Conservation (phyloP, 35 echinoderm and acorn worm species). For the Ophiothrix spiculata region DNA sequence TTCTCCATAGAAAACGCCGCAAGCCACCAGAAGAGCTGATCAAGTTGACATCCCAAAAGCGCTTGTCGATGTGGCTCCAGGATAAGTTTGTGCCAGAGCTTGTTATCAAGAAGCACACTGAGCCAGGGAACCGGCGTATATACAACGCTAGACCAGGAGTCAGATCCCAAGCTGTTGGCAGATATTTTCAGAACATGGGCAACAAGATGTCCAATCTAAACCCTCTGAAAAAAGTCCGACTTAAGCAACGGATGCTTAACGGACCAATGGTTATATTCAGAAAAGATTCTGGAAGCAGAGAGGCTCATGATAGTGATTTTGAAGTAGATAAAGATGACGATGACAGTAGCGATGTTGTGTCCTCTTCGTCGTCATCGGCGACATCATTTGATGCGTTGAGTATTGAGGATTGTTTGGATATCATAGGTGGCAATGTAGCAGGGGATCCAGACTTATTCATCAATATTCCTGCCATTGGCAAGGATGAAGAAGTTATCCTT, state of each 20-base stretch:
- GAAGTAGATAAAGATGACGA: conserved; percentile 31
- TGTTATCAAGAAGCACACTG: conserved; percentile 56
- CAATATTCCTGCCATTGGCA: conserved; percentile 20
- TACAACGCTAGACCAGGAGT: conserved; percentile 20
- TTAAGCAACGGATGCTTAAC: conserved; percentile 32
- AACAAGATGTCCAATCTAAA: conserved; percentile 74
- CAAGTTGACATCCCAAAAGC: conserved; percentile 85
- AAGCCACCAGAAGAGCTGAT: conserved; percentile 70
- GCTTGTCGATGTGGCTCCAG: conserved; percentile 94
- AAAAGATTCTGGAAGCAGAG: conserved; percentile 27
- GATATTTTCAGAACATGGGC: conserved; percentile 74
- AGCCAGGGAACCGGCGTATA: background rate
- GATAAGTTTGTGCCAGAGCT: conserved; percentile 76
- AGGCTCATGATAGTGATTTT: conserved; percentile 19
- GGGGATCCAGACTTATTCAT: conserved; percentile 44
- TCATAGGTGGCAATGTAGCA: conserved; percentile 47
- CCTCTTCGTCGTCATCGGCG: conserved; percentile 61
- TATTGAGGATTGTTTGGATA: conserved; percentile 75
- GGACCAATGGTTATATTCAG: conserved; percentile 19
- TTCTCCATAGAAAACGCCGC: conserved; percentile 55
- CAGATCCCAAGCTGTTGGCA: conserved; percentile 43
- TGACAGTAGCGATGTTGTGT: conserved; percentile 38
- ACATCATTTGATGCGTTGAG: conserved; percentile 69
- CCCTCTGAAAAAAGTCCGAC: conserved; percentile 65
- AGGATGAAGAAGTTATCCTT: conserved; percentile 83